Evolutionary conservation across 2,797 vertebrate genomes (phyloP).

Genomic region (Glyptemys insculpta): DNA sequence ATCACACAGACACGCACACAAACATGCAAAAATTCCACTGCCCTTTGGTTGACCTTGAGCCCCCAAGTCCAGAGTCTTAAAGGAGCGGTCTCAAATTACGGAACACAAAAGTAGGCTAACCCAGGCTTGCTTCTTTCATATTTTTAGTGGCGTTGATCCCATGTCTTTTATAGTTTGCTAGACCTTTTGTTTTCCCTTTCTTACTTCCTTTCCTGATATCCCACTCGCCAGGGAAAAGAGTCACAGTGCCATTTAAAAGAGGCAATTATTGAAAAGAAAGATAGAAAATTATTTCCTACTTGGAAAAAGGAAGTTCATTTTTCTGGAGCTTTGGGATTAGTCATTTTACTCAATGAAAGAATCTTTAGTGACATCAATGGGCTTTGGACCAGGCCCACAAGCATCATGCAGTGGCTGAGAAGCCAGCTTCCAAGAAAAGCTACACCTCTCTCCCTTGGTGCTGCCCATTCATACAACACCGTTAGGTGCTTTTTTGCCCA

Average conservation of each 20-base stretch:
- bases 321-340: background rate
- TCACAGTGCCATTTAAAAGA: background rate
- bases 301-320: background rate
- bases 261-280: background rate
- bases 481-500: background rate
- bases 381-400: background rate
- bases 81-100: constrained; percentile 35
- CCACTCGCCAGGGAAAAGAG: fast-evolving
- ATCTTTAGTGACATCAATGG: background rate
- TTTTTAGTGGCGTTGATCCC: background rate
- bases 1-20: background rate
- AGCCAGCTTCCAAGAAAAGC: constrained; percentile 4
- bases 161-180: background rate
- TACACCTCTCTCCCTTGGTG: background rate
- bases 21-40: constrained; percentile 64
- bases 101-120: background rate
- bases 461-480: background rate
- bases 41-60: constrained; percentile 60
- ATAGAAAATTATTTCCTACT: background rate
- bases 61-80: constrained; percentile 48
- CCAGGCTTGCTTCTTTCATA: background rate
- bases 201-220: background rate
- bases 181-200: background rate
- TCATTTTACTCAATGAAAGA: background rate
- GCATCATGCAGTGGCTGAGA: background rate